phyloP scores from a whole-genome alignment of 2,113 vertebrate species.

The Chionis minor region DNA sequence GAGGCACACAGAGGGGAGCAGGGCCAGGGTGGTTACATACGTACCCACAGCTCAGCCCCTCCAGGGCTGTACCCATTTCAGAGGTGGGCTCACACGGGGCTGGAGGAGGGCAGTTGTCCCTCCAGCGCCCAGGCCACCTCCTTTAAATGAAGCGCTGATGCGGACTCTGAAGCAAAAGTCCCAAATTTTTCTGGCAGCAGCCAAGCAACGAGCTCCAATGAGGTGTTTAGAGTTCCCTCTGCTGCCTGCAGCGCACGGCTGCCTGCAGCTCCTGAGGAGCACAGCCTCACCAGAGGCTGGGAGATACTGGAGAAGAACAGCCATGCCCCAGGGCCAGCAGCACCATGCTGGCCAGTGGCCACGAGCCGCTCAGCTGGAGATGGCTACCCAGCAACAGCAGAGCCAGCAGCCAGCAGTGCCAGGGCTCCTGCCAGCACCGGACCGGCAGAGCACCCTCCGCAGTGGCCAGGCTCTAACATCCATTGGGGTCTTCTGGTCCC shows the following conservation, averaged over 20 bases:
- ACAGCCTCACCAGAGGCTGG: accelerated
- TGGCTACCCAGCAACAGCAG: not conserved
- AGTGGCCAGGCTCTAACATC: not conserved
- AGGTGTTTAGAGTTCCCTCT: conserved; percentile 55
- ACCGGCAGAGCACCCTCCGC: not conserved
- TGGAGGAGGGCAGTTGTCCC: not conserved
- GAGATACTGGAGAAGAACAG: not conserved
- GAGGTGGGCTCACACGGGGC: not conserved
- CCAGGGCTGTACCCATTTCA: accelerated
- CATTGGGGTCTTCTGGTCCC: not conserved
- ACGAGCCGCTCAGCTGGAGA: not conserved
- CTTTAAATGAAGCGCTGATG: not conserved
- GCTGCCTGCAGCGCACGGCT: not conserved
- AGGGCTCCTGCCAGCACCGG: not conserved
- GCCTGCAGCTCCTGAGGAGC: not conserved
- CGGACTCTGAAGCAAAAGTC: not conserved
- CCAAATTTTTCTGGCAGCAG: not conserved
- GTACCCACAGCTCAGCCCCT: not conserved
- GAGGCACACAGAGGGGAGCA: not conserved
- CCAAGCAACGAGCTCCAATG: not conserved
- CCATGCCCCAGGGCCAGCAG: accelerated
- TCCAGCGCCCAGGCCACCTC: not conserved
- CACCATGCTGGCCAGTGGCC: not conserved
- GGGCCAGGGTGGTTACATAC: not conserved
- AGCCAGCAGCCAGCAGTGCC: not conserved